These are phyloP conservation scores for Pseudopodoces humilis DNA, from an alignment of 2,113 vertebrate genomes.

Conservation along the genomic window DNA sequence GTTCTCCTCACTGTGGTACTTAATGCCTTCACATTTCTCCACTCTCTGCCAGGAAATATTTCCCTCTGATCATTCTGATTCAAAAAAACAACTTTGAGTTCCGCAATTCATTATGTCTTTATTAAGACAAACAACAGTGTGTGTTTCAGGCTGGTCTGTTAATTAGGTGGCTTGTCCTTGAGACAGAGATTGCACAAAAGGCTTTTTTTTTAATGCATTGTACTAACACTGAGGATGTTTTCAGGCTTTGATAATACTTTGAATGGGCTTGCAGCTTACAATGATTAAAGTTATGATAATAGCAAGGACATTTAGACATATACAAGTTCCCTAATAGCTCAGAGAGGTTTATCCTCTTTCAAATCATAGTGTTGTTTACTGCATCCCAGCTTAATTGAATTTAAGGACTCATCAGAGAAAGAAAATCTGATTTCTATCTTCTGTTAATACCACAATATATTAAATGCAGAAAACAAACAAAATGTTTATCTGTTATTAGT, in stretches of 20 bases:
- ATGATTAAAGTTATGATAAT: background rate
- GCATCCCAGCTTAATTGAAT: conserved; percentile 38
- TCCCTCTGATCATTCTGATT: background rate
- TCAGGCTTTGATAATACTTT: background rate
- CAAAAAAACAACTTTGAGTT: background rate
- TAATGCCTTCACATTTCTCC: background rate
- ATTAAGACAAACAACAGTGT: background rate
- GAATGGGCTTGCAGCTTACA: background rate
- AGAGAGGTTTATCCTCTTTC: conserved; percentile 29
- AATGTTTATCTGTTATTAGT: background rate
- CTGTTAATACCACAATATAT: background rate
- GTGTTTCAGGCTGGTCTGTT: background rate
- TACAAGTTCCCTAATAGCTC: conserved; percentile 17
- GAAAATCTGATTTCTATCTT: background rate
- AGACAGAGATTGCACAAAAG: background rate
- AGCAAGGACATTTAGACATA: conserved; percentile 48
- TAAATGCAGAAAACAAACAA: background rate
- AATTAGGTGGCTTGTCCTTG: conserved; percentile 10
- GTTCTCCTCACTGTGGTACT: too few species aligned
- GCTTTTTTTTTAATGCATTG: background rate
- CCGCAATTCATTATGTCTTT: background rate
- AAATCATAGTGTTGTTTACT: conserved; percentile 16
- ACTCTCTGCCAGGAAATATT: background rate
- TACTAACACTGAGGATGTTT: background rate
- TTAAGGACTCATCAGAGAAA: background rate